Conservation (phyloP, 2,797 vertebrate genomes). For the Salmo trutta region DNA sequence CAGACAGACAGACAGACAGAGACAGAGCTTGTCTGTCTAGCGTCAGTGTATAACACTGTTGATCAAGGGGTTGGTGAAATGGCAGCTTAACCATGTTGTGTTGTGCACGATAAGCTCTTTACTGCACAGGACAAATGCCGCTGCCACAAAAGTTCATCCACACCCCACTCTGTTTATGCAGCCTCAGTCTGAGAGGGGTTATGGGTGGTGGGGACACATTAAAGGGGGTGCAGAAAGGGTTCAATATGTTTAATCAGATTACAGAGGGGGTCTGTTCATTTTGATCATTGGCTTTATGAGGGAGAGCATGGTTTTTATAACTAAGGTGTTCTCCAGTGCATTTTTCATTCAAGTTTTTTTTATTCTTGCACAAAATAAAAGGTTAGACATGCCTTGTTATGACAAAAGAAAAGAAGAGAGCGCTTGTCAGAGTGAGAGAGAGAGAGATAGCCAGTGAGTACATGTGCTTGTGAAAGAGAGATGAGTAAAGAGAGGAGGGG, state of each 20-base stretch:
- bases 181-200: conserved; percentile 29
- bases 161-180: conserved; percentile 31
- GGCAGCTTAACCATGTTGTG: conserved; percentile 68
- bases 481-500: background rate
- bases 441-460: too few relatives aligned
- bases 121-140: conserved; percentile 25
- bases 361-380: too few relatives aligned
- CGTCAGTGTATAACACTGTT: conserved; percentile 58
- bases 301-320: too few relatives aligned
- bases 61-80: conserved; percentile 63
- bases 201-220: background rate
- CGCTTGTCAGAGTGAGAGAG: background rate
- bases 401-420: too few relatives aligned
- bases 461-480: background rate
- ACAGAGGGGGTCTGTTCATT: too few relatives aligned
- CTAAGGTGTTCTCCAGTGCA: too few relatives aligned
- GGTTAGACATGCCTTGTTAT: too few relatives aligned
- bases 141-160: conserved; percentile 48
- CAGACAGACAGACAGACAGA: too few relatives aligned
- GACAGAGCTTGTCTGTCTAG: conserved; percentile 46
- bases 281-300: too few relatives aligned
- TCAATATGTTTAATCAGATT: background rate
- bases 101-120: conserved; percentile 64
- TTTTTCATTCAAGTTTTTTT: too few relatives aligned
- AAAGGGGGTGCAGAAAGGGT: too few relatives aligned